phyloP scores from a whole-genome alignment of 2,888 invertebrate genomes.

The Helobdella robusta region DNA sequence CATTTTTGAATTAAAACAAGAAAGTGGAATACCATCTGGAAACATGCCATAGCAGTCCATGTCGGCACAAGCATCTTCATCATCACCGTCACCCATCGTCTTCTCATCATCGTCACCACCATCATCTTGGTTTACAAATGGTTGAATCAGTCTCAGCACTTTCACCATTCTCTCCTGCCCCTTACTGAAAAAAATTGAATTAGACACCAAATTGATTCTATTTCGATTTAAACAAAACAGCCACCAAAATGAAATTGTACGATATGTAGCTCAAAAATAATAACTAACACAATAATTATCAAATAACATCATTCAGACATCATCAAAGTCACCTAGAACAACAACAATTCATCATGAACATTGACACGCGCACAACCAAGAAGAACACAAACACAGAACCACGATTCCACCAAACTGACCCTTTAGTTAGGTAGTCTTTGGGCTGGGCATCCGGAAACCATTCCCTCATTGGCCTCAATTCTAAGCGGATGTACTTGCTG shows the following conservation, averaged over 20 bases:
- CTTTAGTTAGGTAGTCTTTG: constrained; percentile 14
- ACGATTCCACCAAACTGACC: too few species aligned
- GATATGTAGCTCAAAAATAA: not conserved
- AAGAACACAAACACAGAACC: too few species aligned
- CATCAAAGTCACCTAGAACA: not conserved
- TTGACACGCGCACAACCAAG: too few species aligned
- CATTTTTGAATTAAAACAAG: not conserved
- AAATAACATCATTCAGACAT: not conserved
- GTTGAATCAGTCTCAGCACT: constrained; percentile 50
- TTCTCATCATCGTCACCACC: constrained; percentile 30
- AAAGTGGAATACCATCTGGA: constrained; percentile 2
- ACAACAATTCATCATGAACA: too few species aligned
- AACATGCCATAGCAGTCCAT: constrained; percentile 13
- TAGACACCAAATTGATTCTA: too few species aligned
- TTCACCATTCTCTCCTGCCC: constrained; percentile 43
- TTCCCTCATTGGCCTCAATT: not conserved
- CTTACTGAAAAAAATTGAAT: too few species aligned
- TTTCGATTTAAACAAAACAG: not conserved
- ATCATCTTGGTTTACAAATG: constrained; percentile 17
- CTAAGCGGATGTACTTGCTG: constrained; percentile 1
- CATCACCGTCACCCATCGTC: constrained; percentile 28
- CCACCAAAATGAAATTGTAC: not conserved
- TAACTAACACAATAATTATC: not conserved
- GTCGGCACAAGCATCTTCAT: constrained; percentile 31
- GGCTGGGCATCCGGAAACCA: constrained; percentile 2